A percentile compares a stretch with the other conserved stretches of the same genome.
Evolutionary conservation across 64 coral and sea anemone genomes (phyloP).

Genomic region (Catalaphyllia jardinei): DNA sequence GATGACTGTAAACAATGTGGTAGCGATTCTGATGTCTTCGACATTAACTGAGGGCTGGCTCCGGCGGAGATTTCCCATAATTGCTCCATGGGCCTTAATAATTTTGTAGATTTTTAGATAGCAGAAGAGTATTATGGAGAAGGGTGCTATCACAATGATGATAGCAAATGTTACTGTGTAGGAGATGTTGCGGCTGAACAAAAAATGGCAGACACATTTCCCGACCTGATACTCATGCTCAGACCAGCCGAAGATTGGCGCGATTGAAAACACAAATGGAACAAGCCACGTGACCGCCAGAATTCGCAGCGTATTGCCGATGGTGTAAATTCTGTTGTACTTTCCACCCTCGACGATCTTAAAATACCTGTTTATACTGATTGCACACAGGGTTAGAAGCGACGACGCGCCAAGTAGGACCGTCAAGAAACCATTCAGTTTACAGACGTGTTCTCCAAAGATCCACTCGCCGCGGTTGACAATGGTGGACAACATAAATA

Average conservation of each 20-base stretch:
- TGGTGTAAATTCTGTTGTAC: slow-evolving; percentile 48
- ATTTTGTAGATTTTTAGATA: slow-evolving; percentile 60
- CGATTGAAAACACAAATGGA: slow-evolving; percentile 53
- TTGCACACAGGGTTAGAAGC: slow-evolving; percentile 38
- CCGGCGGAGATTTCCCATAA: slow-evolving; percentile 14
- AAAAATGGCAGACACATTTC: slow-evolving; percentile 66
- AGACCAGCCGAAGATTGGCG: slow-evolving; percentile 62
- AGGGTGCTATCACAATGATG: slow-evolving; percentile 37
- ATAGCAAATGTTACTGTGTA: slow-evolving; percentile 47
- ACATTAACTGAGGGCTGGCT: slow-evolving; percentile 18
- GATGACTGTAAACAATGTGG: slow-evolving; percentile 46
- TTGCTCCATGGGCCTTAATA: slow-evolving; percentile 45
- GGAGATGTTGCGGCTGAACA: slow-evolving; percentile 47
- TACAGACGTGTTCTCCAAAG: slow-evolving; percentile 49
- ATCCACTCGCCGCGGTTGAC: slow-evolving; percentile 50
- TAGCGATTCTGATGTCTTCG: slow-evolving; percentile 61
- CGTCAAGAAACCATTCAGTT: slow-evolving; percentile 48
- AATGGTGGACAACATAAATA: slow-evolving; percentile 61
- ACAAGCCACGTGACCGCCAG: slow-evolving; percentile 45
- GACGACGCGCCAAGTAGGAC: slow-evolving; percentile 42
- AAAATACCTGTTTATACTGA: slow-evolving; percentile 63
- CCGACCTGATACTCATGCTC: slow-evolving; percentile 55
- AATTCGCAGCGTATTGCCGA: background rate
- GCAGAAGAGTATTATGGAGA: slow-evolving; percentile 34
- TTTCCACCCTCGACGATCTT: slow-evolving; percentile 45